Percentiles rank a stretch among this genome's conserved stretches.
Evolutionary conservation across 2,888 invertebrate genomes (phyloP).

Genomic region (Seira ritae): DNA sequence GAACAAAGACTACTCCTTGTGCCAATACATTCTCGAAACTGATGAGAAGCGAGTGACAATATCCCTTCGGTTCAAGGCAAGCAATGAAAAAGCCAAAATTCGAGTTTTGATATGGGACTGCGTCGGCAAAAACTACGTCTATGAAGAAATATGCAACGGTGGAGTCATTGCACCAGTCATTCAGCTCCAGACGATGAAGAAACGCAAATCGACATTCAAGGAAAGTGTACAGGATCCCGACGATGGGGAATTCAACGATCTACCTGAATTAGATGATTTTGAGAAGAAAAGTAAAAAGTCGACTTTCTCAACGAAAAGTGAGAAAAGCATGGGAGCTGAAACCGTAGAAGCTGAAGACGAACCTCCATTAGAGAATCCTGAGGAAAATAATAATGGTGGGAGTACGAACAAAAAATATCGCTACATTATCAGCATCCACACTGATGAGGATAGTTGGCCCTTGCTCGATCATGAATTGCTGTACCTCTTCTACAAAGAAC

Average conservation of each 20-base stretch:
- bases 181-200: conserved; percentile 18
- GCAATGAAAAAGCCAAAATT: conserved; percentile 20
- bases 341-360: background rate
- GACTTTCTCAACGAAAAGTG: background rate
- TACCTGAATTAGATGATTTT: background rate
- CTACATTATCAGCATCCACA: conserved; percentile 31
- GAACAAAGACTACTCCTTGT: conserved; percentile 55
- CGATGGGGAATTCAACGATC: background rate
- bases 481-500: conserved; percentile 35
- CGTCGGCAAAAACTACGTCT: background rate
- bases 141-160: conserved; percentile 28
- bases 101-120: conserved; percentile 41
- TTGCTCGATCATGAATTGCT: conserved; percentile 35
- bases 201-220: background rate
- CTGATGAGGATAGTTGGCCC: conserved; percentile 33
- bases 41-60: conserved; percentile 33
- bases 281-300: background rate
- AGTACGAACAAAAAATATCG: conserved; percentile 16
- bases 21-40: conserved; percentile 48
- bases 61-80: conserved; percentile 41
- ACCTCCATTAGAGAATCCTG: background rate
- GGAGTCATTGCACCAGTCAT: conserved; percentile 35
- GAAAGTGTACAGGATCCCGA: background rate
- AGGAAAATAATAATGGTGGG: background rate
- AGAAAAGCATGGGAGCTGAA: background rate